Evolutionary conservation across 1,140 invertebrate species (phyloP).

Genomic region (Drosophila tani): DNA sequence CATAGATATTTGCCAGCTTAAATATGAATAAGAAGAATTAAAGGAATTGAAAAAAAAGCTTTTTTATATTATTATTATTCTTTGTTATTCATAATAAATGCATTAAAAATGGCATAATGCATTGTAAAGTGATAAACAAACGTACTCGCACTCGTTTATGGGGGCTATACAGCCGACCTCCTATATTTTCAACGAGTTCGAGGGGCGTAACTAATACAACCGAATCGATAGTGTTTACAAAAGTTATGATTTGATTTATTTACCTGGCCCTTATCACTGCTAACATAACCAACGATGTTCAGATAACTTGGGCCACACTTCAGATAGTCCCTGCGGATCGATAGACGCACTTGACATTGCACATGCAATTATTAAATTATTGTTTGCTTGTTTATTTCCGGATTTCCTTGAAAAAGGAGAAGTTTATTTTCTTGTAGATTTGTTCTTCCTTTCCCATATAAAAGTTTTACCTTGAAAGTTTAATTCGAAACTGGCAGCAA

Average conservation of each 20-base stretch:
- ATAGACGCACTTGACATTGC: constrained; percentile 22
- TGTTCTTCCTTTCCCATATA: background rate
- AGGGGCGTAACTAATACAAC: constrained; percentile 1
- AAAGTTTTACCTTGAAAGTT: background rate
- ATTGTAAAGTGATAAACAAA: constrained; percentile 7
- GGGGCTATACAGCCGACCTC: background rate
- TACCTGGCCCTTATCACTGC: constrained; percentile 12
- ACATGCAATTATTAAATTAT: background rate
- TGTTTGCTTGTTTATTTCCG: constrained; percentile 1
- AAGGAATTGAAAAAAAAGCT: too few relatives aligned
- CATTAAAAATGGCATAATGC: background rate
- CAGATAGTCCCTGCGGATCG: background rate
- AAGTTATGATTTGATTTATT: constrained; percentile 39
- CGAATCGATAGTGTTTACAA: constrained; percentile 12
- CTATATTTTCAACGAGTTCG: background rate
- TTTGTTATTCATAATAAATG: background rate
- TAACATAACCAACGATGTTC: constrained; percentile 11
- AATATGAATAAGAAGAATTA: too few relatives aligned
- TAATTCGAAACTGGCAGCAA: background rate
- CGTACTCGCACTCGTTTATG: background rate
- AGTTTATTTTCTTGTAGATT: background rate
- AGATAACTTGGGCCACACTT: constrained; percentile 18
- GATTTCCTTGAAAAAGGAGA: background rate
- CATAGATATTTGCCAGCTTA: background rate
- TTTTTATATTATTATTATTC: background rate